Percentiles rank a stretch among this genome's conserved stretches.
These are phyloP conservation scores for Gari tellinella DNA, from an alignment of 2,888 invertebrate genomes.

Conservation along the genomic window DNA sequence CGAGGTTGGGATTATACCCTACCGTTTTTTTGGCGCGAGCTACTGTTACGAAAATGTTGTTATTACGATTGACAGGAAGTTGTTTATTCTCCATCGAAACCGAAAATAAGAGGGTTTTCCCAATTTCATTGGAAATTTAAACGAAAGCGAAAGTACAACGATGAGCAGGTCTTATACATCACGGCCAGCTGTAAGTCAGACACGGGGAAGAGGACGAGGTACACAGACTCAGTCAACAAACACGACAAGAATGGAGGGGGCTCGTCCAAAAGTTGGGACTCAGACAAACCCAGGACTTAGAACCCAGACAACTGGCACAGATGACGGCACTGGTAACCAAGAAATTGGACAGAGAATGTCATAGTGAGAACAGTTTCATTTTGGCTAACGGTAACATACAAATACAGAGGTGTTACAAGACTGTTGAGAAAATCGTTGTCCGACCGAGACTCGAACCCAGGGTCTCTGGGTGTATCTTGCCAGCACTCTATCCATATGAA, in stretches of 20 bases:
- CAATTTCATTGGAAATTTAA: too few relatives aligned
- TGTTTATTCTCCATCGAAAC: too few relatives aligned
- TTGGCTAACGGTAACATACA: neutral
- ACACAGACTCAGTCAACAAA: constrained; percentile 17
- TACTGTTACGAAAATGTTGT: too few relatives aligned
- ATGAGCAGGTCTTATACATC: constrained; percentile 58
- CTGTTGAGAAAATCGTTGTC: too few relatives aligned
- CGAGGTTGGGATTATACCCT: too few relatives aligned
- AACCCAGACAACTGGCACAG: neutral
- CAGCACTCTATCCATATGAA: too few relatives aligned
- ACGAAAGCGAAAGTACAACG: neutral
- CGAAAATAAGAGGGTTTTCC: too few relatives aligned
- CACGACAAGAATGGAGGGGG: neutral
- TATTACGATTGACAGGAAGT: too few relatives aligned
- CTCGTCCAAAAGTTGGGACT: neutral
- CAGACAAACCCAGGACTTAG: neutral
- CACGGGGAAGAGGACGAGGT: constrained; percentile 51
- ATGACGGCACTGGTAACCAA: neutral
- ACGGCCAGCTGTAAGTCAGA: constrained; percentile 43
- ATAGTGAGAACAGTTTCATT: constrained; percentile 22
- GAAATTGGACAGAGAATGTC: constrained; percentile 41
- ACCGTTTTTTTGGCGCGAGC: too few relatives aligned
- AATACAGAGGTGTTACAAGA: neutral
- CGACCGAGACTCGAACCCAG: too few relatives aligned
- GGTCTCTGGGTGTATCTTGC: too few relatives aligned